Percentiles rank a stretch among this genome's conserved stretches.
Conservation (phyloP, 2,888 invertebrate species). For the Lumbricus terrestris region DNA sequence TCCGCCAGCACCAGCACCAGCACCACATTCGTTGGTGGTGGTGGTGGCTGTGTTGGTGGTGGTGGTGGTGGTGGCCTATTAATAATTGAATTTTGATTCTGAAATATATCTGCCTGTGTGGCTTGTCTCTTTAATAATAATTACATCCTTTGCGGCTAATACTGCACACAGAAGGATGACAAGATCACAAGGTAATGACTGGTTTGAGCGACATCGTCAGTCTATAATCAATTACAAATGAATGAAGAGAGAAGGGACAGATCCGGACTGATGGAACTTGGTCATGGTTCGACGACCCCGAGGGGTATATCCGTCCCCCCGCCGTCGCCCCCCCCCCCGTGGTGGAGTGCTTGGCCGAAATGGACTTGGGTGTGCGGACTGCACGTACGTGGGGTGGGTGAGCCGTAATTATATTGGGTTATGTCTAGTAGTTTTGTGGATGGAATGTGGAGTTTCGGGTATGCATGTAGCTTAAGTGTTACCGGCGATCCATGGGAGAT, state of each 20-base stretch:
- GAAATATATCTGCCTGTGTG: not conserved
- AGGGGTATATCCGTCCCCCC: not conserved
- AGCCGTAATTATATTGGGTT: not conserved
- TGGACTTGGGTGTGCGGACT: not conserved
- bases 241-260: not conserved
- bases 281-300: not conserved
- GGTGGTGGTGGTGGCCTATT: not conserved
- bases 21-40: not conserved
- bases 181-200: not conserved
- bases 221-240: slow-evolving; percentile 3
- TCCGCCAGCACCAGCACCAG: not conserved
- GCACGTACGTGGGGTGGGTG: not conserved
- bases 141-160: not conserved
- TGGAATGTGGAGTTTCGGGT: not conserved
- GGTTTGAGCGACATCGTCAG: not conserved
- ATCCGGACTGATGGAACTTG: not conserved
- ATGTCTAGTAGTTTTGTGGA: not conserved
- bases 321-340: not conserved
- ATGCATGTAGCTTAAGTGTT: too few species aligned
- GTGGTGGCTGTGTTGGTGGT: too few species aligned
- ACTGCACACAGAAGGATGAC: not conserved
- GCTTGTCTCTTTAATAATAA: not conserved
- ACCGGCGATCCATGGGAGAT: too few species aligned
- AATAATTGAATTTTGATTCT: slow-evolving; percentile 3
- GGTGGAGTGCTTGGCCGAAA: not conserved